These are phyloP conservation scores for Barbus barbus DNA, from an alignment of 2,113 vertebrate genomes.

Conservation along the genomic window DNA sequence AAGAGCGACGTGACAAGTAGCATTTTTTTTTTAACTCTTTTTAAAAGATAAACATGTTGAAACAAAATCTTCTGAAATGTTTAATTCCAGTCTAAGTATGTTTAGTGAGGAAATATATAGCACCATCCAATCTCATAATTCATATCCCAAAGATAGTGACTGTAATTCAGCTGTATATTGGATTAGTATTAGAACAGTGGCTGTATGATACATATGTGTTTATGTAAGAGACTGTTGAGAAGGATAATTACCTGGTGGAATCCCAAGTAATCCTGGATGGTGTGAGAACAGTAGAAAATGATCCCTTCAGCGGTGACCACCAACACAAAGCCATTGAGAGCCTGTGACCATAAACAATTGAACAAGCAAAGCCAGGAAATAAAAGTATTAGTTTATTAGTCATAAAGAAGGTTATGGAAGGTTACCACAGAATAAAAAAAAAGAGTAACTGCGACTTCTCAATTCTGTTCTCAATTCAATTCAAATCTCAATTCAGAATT, in stretches of 20 bases:
- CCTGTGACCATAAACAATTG: constrained; percentile 58
- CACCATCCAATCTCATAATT: not conserved
- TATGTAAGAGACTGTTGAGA: not conserved
- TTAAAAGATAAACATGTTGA: not conserved
- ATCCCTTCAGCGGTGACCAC: constrained; percentile 72
- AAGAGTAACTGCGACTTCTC: too few relatives aligned
- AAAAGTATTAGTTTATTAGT: not conserved
- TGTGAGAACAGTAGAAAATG: constrained; percentile 74
- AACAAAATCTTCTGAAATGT: not conserved
- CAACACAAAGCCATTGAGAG: constrained; percentile 73
- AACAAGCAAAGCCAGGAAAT: not conserved
- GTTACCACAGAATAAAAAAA: too few relatives aligned
- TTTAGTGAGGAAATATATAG: not conserved
- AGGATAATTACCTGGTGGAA: constrained; percentile 70
- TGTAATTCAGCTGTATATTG: not conserved
- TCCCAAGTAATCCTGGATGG: constrained; percentile 75
- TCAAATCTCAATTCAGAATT: too few relatives aligned
- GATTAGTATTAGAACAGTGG: not conserved
- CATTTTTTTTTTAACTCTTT: not conserved
- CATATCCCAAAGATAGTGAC: not conserved
- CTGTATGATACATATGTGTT: not conserved
- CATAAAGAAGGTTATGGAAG: not conserved
- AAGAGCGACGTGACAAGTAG: too few relatives aligned
- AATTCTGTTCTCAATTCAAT: too few relatives aligned
- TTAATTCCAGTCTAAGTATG: too few relatives aligned